phyloP scores from a whole-genome alignment of 2,113 vertebrate species.

The Apaloderma vittatum region DNA sequence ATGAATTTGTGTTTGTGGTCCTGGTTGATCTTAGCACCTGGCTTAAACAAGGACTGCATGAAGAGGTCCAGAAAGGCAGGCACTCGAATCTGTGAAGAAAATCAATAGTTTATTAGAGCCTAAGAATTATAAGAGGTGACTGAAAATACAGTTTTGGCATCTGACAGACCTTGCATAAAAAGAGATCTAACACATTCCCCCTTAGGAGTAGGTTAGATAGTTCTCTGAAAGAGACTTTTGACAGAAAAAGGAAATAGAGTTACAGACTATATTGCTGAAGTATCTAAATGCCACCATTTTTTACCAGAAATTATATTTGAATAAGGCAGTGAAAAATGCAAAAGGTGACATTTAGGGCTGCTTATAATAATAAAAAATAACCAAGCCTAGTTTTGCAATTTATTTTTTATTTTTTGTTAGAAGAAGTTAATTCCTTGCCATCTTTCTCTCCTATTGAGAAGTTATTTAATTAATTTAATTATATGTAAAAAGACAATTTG shows the following conservation, averaged over 20 bases:
- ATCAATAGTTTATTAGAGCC: background rate
- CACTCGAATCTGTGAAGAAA: conserved; percentile 88
- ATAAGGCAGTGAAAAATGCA: background rate
- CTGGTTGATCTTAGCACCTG: conserved; percentile 98
- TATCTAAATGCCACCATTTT: background rate
- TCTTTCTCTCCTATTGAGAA: background rate
- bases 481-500: background rate
- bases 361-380: no score
- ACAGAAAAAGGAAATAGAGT: background rate
- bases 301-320: background rate
- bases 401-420: background rate
- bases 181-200: background rate
- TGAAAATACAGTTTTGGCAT: background rate
- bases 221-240: background rate
- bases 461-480: background rate
- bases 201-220: background rate
- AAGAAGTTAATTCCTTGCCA: background rate
- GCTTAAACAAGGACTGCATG: conserved; percentile 97
- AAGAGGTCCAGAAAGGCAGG: conserved; percentile 97
- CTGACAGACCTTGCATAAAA: background rate
- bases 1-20: conserved; percentile 99
- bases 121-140: background rate
- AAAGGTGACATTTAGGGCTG: background rate
- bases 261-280: background rate
- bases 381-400: background rate